Evolutionary conservation across 2,113 vertebrate genomes (phyloP).

Genomic region (Dasyornis broadbenti): DNA sequence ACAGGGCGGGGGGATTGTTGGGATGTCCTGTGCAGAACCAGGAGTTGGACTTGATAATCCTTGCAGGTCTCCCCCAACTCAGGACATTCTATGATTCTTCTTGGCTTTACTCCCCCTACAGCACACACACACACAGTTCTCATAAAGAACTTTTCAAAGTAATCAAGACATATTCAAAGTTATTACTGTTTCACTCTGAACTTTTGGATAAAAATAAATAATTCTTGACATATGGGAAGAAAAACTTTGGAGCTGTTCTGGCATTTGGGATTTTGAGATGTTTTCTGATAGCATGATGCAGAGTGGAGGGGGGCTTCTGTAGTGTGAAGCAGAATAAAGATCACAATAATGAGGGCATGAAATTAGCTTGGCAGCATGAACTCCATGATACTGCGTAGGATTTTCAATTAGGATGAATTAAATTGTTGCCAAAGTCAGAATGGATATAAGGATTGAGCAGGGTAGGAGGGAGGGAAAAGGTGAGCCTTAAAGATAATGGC

Average conservation of each 20-base stretch:
- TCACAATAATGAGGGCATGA: not conserved
- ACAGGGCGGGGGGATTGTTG: not conserved
- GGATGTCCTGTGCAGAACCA: not conserved
- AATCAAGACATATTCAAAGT: not conserved
- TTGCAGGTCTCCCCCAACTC: not conserved
- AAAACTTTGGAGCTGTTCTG: not conserved
- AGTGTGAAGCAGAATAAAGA: not conserved
- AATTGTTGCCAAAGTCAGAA: constrained; percentile 6
- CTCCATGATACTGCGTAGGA: not conserved
- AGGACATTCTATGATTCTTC: not conserved
- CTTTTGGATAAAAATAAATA: not conserved
- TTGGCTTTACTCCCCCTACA: not conserved
- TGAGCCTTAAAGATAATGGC: not conserved
- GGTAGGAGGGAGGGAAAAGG: not conserved
- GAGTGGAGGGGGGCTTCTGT: not conserved
- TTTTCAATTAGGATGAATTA: not conserved
- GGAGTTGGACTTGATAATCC: not conserved
- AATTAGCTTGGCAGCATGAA: not conserved
- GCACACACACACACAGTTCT: not conserved
- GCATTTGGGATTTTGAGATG: not conserved
- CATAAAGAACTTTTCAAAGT: not conserved
- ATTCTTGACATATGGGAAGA: not conserved
- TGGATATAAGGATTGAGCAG: not conserved
- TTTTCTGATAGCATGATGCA: not conserved
- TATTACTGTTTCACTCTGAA: not conserved